Evolutionary conservation across 2,888 invertebrate genomes (phyloP).

Genomic region (Lathronympha strigana): DNA sequence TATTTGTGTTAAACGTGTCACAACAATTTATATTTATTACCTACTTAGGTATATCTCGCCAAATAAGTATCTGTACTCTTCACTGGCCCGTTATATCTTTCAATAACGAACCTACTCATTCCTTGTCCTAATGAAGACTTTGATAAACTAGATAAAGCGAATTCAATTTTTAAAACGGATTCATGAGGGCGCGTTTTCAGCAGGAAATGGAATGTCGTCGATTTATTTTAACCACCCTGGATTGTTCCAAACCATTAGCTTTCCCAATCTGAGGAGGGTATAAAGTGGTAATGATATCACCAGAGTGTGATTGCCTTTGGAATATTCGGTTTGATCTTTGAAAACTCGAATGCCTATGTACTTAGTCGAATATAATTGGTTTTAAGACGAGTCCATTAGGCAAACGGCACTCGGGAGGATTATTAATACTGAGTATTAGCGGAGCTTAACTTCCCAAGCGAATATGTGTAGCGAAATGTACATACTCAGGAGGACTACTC

Average conservation of each 20-base stretch:
- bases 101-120: slow-evolving; percentile 29
- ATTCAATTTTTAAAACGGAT: slow-evolving; percentile 71
- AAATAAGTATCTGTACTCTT: not conserved
- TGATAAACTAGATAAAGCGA: slow-evolving; percentile 55
- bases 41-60: not conserved
- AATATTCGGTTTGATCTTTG: slow-evolving; percentile 43
- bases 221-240: slow-evolving; percentile 78
- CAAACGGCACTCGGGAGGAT: slow-evolving; percentile 16
- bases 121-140: slow-evolving; percentile 47
- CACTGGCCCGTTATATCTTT: slow-evolving; percentile 14
- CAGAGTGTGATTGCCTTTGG: slow-evolving; percentile 51
- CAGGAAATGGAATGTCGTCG: slow-evolving; percentile 79
- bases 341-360: slow-evolving; percentile 15
- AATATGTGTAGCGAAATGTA: slow-evolving; percentile 18
- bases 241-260: slow-evolving; percentile 79
- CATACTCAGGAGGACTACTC: slow-evolving; percentile 46
- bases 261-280: slow-evolving; percentile 77
- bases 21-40: not conserved
- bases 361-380: slow-evolving; percentile 8
- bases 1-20: too few species aligned
- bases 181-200: slow-evolving; percentile 67
- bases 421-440: slow-evolving; percentile 28
- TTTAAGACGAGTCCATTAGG: slow-evolving; percentile 23
- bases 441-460: slow-evolving; percentile 8
- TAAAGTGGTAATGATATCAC: slow-evolving; percentile 71